Base-by-base conservation (phyloP, 2,113 vertebrate species). In the Mionectes macconnelli region DNA sequence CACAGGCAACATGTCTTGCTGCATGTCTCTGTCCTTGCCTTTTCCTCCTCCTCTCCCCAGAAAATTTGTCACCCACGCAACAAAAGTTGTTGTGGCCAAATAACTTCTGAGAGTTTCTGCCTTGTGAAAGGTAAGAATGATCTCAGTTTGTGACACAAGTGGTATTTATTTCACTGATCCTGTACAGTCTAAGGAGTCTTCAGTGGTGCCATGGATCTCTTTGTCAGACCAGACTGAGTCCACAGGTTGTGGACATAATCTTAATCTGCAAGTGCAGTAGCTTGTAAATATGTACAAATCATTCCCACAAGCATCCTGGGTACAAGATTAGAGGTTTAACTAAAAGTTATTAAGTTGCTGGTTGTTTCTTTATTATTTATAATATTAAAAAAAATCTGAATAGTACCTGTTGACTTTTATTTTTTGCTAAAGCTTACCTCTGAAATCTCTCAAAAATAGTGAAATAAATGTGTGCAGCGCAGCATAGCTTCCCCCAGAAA, bases 1-100 rank as follows among this genome's bases (percentile, higher is more conserved):
- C 2, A 1, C 10, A 60, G 25, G 44, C 8, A 42, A 37, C 4
- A 5, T 6, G 0, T 35, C 9, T 70, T 72, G 31, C 30, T 70
- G 22, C 11, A 23, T 0, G 0, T 49, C 42, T 67, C 33, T 63
- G n/a, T 14, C 23, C 12, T 87, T 91, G 14, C 8, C 12, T 87
- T n/a, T n/a, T n/a, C 22, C 27, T 93, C 27, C 31, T 83, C 12
- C 42, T 81, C 30, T 67, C 19, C 18, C 55, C 35, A 55, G 39
- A 33, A 90, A 83, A 69, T 8, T 40, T 52, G 50, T 53, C 17
- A 77, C 8, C 12, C 7, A 6, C 9, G 7, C 14, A 60, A 11
- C 37, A 56, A 60, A 83, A 89, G 12, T 16, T 76, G 12, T 14
- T 23, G 22, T 31, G 28, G 6, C 35, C 6, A 2, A n/a, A 35